Conservation (phyloP, 2,888 invertebrate genomes). For the Oscheius onirici region DNA sequence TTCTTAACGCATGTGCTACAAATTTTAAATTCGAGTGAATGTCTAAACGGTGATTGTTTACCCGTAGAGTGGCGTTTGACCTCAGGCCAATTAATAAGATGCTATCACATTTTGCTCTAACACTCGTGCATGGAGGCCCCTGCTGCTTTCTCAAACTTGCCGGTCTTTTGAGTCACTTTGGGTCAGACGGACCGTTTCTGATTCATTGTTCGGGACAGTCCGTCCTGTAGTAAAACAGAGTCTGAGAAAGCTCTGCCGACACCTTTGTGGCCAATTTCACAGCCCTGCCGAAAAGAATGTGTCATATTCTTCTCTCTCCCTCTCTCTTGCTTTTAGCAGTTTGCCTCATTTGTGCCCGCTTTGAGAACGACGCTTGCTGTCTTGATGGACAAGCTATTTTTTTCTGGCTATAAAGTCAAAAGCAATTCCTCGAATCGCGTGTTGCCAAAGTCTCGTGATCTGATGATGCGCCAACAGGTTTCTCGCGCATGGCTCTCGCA, state of each 20-base stretch:
- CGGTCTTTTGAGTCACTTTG: not conserved
- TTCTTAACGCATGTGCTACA: no score
- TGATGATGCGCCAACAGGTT: constrained; percentile 18
- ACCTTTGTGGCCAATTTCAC: not conserved
- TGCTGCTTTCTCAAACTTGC: not conserved
- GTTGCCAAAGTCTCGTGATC: not conserved
- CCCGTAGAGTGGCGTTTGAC: not conserved
- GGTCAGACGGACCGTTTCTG: not conserved
- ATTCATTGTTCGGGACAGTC: not conserved
- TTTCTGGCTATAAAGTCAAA: no score
- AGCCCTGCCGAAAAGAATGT: not conserved
- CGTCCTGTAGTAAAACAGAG: not conserved
- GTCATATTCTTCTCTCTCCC: not conserved
- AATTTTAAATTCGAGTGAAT: no score
- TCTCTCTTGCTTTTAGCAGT: constrained; percentile 1
- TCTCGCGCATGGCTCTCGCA: constrained; percentile 2
- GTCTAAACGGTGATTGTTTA: no score
- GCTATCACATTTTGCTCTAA: not conserved
- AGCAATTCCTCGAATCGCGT: no score
- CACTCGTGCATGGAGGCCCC: not conserved
- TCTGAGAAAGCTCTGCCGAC: not conserved
- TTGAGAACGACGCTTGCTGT: not conserved
- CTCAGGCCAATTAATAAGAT: constrained; percentile 5
- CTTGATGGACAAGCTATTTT: not conserved
- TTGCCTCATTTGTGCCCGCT: constrained; percentile 18